Base-by-base conservation (phyloP, 2,888 invertebrate species). In the Cephus nigrinus region DNA sequence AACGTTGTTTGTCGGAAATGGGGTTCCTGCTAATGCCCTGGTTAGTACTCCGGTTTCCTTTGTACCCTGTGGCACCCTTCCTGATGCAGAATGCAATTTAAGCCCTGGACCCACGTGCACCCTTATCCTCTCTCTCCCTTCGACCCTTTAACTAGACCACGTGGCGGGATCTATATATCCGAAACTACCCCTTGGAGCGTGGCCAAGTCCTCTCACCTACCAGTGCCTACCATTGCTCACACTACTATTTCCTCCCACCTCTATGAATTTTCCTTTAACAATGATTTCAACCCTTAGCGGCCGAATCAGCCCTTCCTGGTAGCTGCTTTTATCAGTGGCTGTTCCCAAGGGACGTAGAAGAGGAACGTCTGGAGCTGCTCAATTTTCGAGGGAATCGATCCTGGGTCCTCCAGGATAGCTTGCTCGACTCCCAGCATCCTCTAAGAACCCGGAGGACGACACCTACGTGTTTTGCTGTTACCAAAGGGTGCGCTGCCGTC, bases 21-120 rank as follows among this genome's bases (percentile, higher is more conserved):
- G 85, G 86, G 85, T 86, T 87, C 86, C 88, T 86, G 87, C 87
- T 90, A 90, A 90, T 90, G 90, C 88, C 89, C 89, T 87, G 90
- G 89, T 90, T 90, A 89, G 90, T 90, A 88, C 88, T 85, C 86
- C 86, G 84, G 84, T 85, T 86, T 87, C 86, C 86, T 88, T 87
- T 88, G 88, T 88, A 80, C 79, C 73, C 75, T 78, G 71, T 77
- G 82, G 76, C 80, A 81, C 81, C 80, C 82, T 82, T 81, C 80
- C 79, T 81, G 81, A 79, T 79, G 84, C 84, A 84, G 84, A 86
- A 86, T 86, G 87, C 88, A 86, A 87, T 88, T 87, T 88, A 88
- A 89, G 86, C 86, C 86, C 81, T 76, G 76, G 80, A 81, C 75
- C 79, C 71, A 33, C 71, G 71, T 71, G 71, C 71, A 71, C 71